phyloP scores from a whole-genome alignment of 2,797 vertebrate genomes.

The Platalea minor region DNA sequence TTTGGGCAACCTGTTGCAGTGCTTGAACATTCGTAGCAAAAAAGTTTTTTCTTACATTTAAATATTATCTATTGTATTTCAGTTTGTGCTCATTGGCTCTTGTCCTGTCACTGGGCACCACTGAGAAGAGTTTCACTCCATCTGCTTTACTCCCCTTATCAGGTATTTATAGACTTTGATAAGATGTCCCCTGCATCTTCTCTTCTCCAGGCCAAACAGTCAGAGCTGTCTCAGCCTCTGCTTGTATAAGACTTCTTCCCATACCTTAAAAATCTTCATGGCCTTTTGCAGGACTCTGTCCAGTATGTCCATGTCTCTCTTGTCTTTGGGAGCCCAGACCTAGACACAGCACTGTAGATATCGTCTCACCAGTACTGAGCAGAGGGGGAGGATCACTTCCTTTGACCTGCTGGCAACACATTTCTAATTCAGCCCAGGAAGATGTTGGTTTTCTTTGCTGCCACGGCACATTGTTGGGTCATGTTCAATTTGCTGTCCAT shows the following conservation, averaged over 20 bases:
- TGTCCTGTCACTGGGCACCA: not conserved
- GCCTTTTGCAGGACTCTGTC: not conserved
- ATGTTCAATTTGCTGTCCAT: not conserved
- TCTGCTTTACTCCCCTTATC: not conserved
- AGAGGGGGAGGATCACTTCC: not conserved
- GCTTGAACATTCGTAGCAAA: not conserved
- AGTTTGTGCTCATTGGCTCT: not conserved
- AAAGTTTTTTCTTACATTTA: not conserved
- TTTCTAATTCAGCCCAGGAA: not conserved
- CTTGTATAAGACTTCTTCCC: not conserved
- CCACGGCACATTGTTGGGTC: accelerated
- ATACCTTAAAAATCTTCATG: not conserved
- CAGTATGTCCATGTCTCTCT: not conserved
- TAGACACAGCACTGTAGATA: not conserved
- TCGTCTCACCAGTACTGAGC: not conserved
- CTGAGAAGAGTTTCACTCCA: not conserved
- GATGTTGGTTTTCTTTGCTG: not conserved
- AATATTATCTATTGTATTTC: not conserved
- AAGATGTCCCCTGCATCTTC: not conserved
- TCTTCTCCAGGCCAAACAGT: not conserved
- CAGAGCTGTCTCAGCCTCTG: not conserved
- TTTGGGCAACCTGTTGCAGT: not conserved
- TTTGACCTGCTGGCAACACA: not conserved
- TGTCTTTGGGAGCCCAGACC: not conserved
- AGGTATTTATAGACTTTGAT: not conserved